Evolutionary conservation across 2,797 vertebrate species (phyloP).

Genomic region (Manis javanica): DNA sequence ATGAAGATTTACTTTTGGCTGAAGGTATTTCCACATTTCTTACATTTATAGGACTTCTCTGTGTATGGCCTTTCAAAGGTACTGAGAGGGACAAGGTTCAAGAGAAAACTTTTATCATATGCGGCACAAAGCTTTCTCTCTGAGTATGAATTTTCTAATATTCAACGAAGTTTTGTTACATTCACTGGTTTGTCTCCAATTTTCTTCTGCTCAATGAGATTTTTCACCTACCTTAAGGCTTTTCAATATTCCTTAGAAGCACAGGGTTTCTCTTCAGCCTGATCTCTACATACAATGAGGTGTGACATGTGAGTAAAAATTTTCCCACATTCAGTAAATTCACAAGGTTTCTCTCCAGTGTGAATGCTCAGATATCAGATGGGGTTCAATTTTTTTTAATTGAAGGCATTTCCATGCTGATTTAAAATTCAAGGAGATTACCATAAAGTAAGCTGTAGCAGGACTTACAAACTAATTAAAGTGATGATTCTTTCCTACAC

Average conservation of each 20-base stretch:
- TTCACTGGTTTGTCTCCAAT: slow-evolving; percentile 48
- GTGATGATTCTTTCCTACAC: background rate
- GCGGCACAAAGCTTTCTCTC: background rate
- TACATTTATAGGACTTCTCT: slow-evolving; percentile 50
- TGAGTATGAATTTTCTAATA: background rate
- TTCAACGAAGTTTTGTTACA: background rate
- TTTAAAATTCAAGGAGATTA: slow-evolving; percentile 16
- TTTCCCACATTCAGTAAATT: slow-evolving; percentile 5
- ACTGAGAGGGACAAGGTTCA: background rate
- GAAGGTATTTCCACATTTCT: slow-evolving; percentile 74
- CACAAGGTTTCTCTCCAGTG: slow-evolving; percentile 28
- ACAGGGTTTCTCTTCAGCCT: slow-evolving; percentile 14
- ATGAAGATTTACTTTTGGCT: slow-evolving; percentile 64
- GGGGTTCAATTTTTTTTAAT: slow-evolving; percentile 13
- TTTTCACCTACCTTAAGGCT: slow-evolving; percentile 50
- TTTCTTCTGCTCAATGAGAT: background rate
- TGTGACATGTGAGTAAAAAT: background rate
- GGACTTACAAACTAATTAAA: slow-evolving; percentile 9
- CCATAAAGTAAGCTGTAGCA: background rate
- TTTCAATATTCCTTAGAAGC: slow-evolving; percentile 15
- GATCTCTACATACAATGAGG: background rate
- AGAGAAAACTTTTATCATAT: background rate
- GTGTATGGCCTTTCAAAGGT: slow-evolving; percentile 7
- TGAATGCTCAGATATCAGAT: background rate
- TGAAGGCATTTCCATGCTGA: background rate